Percentiles rank a stretch among this genome's conserved stretches.
Evolutionary conservation across 2,888 invertebrate genomes (phyloP).

Genomic region (Eretmocerus hayati): DNA sequence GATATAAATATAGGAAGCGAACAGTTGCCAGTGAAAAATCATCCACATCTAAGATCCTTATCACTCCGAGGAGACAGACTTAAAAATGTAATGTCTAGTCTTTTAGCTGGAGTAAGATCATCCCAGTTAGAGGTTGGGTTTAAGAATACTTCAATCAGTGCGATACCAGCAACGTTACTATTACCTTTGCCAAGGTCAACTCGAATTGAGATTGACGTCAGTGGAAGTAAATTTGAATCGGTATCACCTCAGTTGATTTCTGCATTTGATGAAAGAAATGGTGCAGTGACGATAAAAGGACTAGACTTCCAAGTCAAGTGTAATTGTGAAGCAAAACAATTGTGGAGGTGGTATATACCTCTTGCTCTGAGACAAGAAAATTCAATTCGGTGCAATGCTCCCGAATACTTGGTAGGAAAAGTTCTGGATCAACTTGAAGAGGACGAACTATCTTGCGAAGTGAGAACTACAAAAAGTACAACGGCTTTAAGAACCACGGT

Average conservation of each 20-base stretch:
- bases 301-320: slow-evolving; percentile 73
- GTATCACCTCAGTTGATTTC: slow-evolving; percentile 71
- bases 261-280: slow-evolving; percentile 74
- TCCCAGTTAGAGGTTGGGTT: slow-evolving; percentile 65
- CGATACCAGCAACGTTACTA: slow-evolving; percentile 73
- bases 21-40: slow-evolving; percentile 70
- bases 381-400: slow-evolving; percentile 58
- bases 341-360: slow-evolving; percentile 71
- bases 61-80: slow-evolving; percentile 69
- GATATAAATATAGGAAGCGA: slow-evolving; percentile 75
- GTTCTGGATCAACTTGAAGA: slow-evolving; percentile 70
- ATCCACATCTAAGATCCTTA: slow-evolving; percentile 69
- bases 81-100: slow-evolving; percentile 72
- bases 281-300: slow-evolving; percentile 67
- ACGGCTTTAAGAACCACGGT: slow-evolving; percentile 45
- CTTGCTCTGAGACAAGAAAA: slow-evolving; percentile 8
- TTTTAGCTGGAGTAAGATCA: slow-evolving; percentile 74
- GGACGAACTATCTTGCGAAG: slow-evolving; percentile 74
- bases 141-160: slow-evolving; percentile 71
- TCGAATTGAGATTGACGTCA: slow-evolving; percentile 68
- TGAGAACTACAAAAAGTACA: slow-evolving; percentile 49
- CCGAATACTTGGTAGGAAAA: slow-evolving; percentile 63
- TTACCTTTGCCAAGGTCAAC: slow-evolving; percentile 85
- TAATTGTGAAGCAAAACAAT: slow-evolving; percentile 74
- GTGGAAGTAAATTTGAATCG: slow-evolving; percentile 69